Percentiles rank a stretch among this genome's conserved stretches.
These are phyloP conservation scores for Noctuana brunneofusca DNA, from an alignment of 2,888 invertebrate species.

Conservation along the genomic window DNA sequence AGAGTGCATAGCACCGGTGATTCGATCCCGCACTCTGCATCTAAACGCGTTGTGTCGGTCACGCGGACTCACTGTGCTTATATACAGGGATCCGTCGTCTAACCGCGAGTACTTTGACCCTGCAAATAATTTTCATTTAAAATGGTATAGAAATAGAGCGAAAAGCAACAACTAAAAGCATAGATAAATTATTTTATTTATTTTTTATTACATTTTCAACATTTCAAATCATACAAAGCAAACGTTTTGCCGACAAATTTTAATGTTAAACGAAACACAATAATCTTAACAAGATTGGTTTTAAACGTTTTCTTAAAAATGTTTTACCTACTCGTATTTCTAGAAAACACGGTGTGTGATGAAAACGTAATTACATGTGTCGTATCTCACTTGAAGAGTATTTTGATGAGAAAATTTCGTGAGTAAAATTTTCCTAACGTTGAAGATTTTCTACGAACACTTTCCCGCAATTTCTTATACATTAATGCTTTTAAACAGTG, in stretches of 20 bases:
- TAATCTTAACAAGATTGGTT: neutral
- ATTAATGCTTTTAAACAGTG: constrained; percentile 33
- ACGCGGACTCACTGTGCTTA: constrained; percentile 89
- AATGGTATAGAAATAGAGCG: neutral
- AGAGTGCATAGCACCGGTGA: constrained; percentile 87
- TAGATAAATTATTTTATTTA: neutral
- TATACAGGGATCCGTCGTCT: constrained; percentile 92
- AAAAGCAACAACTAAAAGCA: neutral
- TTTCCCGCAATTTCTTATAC: constrained; percentile 24
- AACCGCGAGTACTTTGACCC: constrained; percentile 88
- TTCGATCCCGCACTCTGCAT: constrained; percentile 90
- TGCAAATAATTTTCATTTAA: constrained; percentile 38
- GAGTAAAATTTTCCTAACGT: constrained; percentile 35
- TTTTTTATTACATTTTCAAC: neutral
- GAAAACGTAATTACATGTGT: constrained; percentile 61
- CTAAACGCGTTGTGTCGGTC: constrained; percentile 92
- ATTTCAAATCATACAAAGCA: neutral
- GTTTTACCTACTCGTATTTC: constrained; percentile 9
- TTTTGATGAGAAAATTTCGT: constrained; percentile 55
- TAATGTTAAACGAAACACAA: constrained; percentile 10
- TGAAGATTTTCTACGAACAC: constrained; percentile 7
- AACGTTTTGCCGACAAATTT: neutral
- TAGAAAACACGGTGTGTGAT: constrained; percentile 43
- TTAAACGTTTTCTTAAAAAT: constrained; percentile 1
- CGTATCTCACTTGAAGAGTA: constrained; percentile 49